Percentiles rank a stretch among this genome's conserved stretches.
phyloP scores from a whole-genome alignment of 1,140 invertebrate species.

The Pseudobourletiella spinata region DNA sequence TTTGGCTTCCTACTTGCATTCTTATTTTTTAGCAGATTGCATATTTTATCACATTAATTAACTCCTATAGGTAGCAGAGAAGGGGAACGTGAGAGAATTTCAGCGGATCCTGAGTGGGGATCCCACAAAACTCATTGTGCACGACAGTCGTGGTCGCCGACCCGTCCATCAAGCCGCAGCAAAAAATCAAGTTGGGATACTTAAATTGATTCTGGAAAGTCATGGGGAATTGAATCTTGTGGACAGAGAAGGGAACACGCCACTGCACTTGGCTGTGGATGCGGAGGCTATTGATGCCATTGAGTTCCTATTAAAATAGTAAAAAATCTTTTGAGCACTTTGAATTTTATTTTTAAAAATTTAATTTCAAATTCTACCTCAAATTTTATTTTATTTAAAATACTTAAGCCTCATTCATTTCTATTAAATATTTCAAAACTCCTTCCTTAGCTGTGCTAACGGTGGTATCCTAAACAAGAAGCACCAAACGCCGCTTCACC shows the following conservation, averaged over 20 bases:
- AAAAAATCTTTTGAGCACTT: too few relatives aligned
- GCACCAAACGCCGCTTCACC: constrained; percentile 64
- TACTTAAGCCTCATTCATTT: too few relatives aligned
- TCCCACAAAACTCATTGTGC: constrained; percentile 48
- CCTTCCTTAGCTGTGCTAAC: constrained; percentile 51
- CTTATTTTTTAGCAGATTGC: background rate
- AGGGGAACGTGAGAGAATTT: background rate
- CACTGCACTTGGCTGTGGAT: constrained; percentile 68
- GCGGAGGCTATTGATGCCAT: constrained; percentile 59
- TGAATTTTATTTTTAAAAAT: too few relatives aligned
- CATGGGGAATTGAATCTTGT: constrained; percentile 63
- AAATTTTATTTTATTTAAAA: too few relatives aligned
- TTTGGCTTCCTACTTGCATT: too few relatives aligned
- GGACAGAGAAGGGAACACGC: constrained; percentile 67
- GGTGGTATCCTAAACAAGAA: constrained; percentile 62
- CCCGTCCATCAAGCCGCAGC: constrained; percentile 67
- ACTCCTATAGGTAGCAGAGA: background rate
- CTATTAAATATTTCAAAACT: too few relatives aligned
- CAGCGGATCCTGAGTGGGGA: background rate
- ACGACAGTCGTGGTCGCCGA: constrained; percentile 59
- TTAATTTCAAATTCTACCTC: too few relatives aligned
- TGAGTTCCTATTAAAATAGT: constrained; percentile 60
- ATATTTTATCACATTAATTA: background rate
- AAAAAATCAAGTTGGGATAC: constrained; percentile 60
- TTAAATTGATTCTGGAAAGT: constrained; percentile 58